Evolutionary conservation across 2,888 invertebrate genomes (phyloP).

Genomic region (Aphidoletes aphidimyza): DNA sequence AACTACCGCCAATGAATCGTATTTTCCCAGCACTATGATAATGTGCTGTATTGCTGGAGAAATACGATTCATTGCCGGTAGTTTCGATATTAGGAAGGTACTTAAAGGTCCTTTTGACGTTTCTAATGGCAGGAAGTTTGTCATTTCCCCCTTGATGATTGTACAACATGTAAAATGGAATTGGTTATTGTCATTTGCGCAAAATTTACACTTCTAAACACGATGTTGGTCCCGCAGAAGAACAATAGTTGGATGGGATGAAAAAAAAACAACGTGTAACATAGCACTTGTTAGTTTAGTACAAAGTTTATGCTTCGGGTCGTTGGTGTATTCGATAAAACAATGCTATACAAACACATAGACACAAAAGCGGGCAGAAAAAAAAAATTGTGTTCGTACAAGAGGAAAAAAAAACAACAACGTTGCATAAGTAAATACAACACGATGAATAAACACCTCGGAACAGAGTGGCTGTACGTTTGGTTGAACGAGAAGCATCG

Average conservation of each 20-base stretch:
- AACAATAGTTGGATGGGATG: not conserved
- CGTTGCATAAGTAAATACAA: not conserved
- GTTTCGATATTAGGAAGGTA: too few species aligned
- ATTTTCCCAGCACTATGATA: too few species aligned
- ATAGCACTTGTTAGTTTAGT: not conserved
- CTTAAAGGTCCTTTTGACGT: too few species aligned
- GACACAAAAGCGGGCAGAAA: too few species aligned
- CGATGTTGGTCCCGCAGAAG: not conserved
- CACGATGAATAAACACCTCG: not conserved
- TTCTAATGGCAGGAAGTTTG: too few species aligned
- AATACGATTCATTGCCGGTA: too few species aligned
- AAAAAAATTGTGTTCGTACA: not conserved
- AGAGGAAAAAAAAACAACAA: not conserved
- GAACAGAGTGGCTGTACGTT: not conserved
- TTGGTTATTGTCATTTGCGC: slow-evolving; percentile 2
- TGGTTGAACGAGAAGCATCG: not conserved
- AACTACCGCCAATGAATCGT: too few species aligned
- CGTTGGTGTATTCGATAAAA: not conserved
- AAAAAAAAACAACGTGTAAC: not conserved
- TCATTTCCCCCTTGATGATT: too few species aligned
- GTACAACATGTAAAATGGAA: not conserved
- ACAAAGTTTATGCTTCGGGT: not conserved
- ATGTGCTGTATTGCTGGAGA: too few species aligned
- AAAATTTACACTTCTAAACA: slow-evolving; percentile 8
- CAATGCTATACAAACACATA: too few species aligned